Evolutionary conservation across 1,140 invertebrate genomes (phyloP).

Genomic region (Meloidogyne exigua): DNA sequence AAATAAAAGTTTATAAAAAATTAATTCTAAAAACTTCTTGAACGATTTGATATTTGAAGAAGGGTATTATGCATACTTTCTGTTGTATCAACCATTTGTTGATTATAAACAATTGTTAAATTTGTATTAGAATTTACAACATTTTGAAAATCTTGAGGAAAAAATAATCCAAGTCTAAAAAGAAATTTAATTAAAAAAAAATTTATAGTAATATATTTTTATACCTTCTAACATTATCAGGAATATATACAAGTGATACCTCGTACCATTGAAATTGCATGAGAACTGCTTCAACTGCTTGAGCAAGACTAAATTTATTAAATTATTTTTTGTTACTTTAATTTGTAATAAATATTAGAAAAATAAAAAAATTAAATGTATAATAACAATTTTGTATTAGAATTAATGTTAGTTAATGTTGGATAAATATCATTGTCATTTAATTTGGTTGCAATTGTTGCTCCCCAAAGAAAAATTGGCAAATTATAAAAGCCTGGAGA

Average conservation of each 20-base stretch:
- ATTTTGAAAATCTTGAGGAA: slow-evolving; percentile 5
- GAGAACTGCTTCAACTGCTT: slow-evolving; percentile 28
- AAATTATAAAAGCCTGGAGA: slow-evolving; percentile 36
- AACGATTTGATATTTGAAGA: background rate
- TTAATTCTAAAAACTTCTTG: slow-evolving; percentile 7
- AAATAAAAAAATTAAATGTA: background rate
- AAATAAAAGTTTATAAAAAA: slow-evolving; percentile 6
- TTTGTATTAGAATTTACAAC: slow-evolving; percentile 8
- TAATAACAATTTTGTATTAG: slow-evolving; percentile 33
- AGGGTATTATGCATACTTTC: slow-evolving; percentile 9
- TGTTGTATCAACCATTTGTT: slow-evolving; percentile 1
- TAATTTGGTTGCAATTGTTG: slow-evolving; percentile 30
- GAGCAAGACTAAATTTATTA: slow-evolving; percentile 30
- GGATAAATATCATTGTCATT: slow-evolving; percentile 30
- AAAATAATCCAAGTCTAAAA: slow-evolving; percentile 10
- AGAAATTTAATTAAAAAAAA: background rate
- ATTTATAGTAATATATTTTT: background rate
- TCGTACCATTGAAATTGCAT: slow-evolving; percentile 35
- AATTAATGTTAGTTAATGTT: slow-evolving; percentile 38
- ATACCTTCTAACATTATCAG: slow-evolving; percentile 20
- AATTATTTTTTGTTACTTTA: background rate
- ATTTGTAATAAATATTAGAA: background rate
- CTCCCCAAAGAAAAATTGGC: slow-evolving; percentile 44
- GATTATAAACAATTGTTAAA: slow-evolving; percentile 11
- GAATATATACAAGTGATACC: slow-evolving; percentile 38